Percentiles rank a stretch among this genome's conserved stretches.
phyloP scores from a whole-genome alignment of 1,140 invertebrate genomes.

The Theocolax elegans region DNA sequence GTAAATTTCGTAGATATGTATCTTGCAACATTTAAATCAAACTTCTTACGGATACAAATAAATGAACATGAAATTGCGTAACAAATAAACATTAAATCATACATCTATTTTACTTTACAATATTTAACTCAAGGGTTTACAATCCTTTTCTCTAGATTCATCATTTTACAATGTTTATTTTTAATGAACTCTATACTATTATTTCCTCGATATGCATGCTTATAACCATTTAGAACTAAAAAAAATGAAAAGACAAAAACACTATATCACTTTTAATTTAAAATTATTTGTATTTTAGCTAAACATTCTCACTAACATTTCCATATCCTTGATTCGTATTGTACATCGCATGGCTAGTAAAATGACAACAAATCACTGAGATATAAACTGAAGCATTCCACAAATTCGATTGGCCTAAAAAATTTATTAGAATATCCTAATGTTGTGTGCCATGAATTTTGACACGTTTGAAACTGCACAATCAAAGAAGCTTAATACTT shows the following conservation, averaged over 20 bases:
- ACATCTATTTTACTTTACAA: slow-evolving; percentile 4
- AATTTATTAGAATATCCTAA: slow-evolving; percentile 5
- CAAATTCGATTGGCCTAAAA: slow-evolving; percentile 5
- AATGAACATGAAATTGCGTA: slow-evolving; percentile 9
- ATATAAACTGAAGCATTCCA: neutral
- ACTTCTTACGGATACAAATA: slow-evolving; percentile 8
- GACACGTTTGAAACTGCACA: too few species aligned
- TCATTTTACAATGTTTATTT: slow-evolving; percentile 21
- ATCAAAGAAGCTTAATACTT: too few species aligned
- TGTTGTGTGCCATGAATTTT: neutral
- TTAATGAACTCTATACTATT: neutral
- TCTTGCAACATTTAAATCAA: slow-evolving; percentile 12
- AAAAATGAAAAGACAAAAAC: neutral
- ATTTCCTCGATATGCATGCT: neutral
- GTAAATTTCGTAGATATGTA: neutral
- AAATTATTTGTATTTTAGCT: neutral
- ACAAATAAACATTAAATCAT: neutral
- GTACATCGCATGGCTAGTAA: neutral
- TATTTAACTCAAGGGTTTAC: too few species aligned
- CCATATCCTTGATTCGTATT: slow-evolving; percentile 6
- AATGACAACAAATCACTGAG: neutral
- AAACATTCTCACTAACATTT: slow-evolving; percentile 2
- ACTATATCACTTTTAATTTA: slow-evolving; percentile 19
- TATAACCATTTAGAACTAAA: neutral
- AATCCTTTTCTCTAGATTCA: neutral